Evolutionary conservation across 2,888 invertebrate species (phyloP).

Genomic region (Acanthococcus lagerstroemiae): DNA sequence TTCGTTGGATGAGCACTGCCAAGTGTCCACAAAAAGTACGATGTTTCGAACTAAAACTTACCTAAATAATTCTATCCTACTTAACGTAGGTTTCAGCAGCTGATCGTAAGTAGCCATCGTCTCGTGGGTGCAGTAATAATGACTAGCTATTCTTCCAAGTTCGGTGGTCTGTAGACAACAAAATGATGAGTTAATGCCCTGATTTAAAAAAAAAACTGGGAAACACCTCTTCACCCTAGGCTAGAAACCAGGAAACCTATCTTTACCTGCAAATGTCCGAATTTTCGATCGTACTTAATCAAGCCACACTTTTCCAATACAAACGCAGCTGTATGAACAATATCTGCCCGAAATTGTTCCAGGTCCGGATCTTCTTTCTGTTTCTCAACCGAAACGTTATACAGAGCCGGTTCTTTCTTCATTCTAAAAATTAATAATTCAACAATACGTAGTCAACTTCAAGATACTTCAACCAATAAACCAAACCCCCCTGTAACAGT

Average conservation of each 20-base stretch:
- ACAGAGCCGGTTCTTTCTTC: constrained; percentile 79
- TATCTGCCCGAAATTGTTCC: constrained; percentile 83
- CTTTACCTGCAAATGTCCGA: constrained; percentile 62
- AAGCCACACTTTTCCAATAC: constrained; percentile 88
- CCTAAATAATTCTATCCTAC: constrained; percentile 91
- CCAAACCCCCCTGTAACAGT: too few species aligned
- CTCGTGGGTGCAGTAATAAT: constrained; percentile 95
- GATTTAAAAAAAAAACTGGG: too few species aligned
- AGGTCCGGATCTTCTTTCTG: constrained; percentile 71
- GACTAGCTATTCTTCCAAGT: constrained; percentile 92
- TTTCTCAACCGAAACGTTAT: constrained; percentile 73
- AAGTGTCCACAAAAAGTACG: not conserved
- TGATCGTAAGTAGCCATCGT: constrained; percentile 96
- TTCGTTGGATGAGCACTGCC: too few species aligned
- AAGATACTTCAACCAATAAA: too few species aligned
- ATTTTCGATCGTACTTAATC: constrained; percentile 87
- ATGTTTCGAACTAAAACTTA: constrained; percentile 24
- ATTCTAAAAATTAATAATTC: too few species aligned
- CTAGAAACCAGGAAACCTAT: too few species aligned
- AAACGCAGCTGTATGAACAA: constrained; percentile 88
- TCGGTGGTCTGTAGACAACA: constrained; percentile 74
- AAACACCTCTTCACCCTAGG: too few species aligned
- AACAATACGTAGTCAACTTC: too few species aligned
- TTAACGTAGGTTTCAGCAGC: constrained; percentile 86
- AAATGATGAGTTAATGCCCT: too few species aligned